phyloP scores from a whole-genome alignment of 2,888 invertebrate genomes.

The Drosophila melanosoma region DNA sequence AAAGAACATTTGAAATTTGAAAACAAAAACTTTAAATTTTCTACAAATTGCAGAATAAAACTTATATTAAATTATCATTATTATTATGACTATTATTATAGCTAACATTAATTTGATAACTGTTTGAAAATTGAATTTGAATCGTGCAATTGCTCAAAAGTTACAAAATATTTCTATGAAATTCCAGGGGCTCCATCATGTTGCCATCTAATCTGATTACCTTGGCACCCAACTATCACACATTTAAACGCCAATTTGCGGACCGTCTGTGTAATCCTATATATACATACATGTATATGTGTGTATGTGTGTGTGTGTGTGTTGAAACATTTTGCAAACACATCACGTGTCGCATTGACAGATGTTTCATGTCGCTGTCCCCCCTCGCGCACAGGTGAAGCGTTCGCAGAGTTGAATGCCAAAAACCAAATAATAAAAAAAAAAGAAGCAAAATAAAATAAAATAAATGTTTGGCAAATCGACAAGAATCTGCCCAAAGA shows the following conservation, averaged over 20 bases:
- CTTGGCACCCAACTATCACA: constrained; percentile 59
- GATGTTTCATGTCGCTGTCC: constrained; percentile 49
- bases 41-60: neutral
- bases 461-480: constrained; percentile 53
- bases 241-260: constrained; percentile 57
- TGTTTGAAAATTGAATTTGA: neutral
- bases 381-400: constrained; percentile 36
- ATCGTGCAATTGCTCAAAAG: neutral
- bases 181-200: constrained; percentile 43
- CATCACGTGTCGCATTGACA: constrained; percentile 63
- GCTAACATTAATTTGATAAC: neutral
- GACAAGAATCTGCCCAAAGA: constrained; percentile 39
- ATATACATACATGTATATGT: neutral
- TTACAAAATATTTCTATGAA: constrained; percentile 22
- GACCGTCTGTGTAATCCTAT: constrained; percentile 1
- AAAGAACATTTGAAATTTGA: neutral
- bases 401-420: constrained; percentile 25
- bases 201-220: constrained; percentile 60
- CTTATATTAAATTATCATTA: neutral
- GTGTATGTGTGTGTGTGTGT: constrained; percentile 17
- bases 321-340: constrained; percentile 50
- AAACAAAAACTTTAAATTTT: neutral
- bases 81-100: neutral
- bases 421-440: neutral
- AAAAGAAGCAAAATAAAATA: neutral